Evolutionary conservation across 2,888 invertebrate species (phyloP).

Genomic region (Microdon myrmicae): DNA sequence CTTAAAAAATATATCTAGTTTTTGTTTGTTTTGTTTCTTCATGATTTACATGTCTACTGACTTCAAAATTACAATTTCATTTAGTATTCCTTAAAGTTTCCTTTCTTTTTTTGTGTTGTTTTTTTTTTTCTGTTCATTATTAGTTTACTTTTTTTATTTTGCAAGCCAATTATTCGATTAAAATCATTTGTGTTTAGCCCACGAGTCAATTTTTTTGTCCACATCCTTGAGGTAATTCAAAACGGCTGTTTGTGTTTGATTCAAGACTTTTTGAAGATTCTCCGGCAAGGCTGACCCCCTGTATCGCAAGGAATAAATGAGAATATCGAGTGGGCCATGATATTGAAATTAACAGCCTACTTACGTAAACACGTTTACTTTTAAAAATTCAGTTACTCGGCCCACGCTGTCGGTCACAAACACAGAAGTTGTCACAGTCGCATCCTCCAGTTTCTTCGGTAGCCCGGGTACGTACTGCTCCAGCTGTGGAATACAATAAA

Average conservation of each 20-base stretch:
- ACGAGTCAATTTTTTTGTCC: conserved; percentile 80
- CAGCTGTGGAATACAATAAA: conserved; percentile 67
- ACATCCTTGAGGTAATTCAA: conserved; percentile 79
- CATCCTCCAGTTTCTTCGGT: conserved; percentile 71
- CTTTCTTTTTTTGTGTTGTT: conserved; percentile 17
- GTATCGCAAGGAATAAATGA: conserved; percentile 59
- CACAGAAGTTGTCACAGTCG: conserved; percentile 67
- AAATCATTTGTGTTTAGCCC: conserved; percentile 77
- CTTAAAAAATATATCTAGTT: conserved; percentile 50
- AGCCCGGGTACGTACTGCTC: conserved; percentile 80
- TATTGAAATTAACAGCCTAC: conserved; percentile 63
- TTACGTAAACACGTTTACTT: conserved; percentile 83
- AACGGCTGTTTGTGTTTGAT: conserved; percentile 75
- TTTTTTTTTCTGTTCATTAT: conserved; percentile 30
- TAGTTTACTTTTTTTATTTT: conserved; percentile 28
- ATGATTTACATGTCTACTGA: conserved; percentile 41
- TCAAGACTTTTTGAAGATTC: conserved; percentile 77
- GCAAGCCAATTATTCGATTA: conserved; percentile 44
- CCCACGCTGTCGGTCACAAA: conserved; percentile 69
- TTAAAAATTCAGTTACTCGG: conserved; percentile 72
- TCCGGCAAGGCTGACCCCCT: conserved; percentile 83
- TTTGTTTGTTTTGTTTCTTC: conserved; percentile 22
- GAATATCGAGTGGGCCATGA: not conserved
- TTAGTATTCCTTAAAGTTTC: conserved; percentile 14
- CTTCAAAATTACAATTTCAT: no score